Percentiles rank a stretch among this genome's conserved stretches.
phyloP scores from a whole-genome alignment of 2,888 invertebrate genomes.

The Crocallis elinguaria region DNA sequence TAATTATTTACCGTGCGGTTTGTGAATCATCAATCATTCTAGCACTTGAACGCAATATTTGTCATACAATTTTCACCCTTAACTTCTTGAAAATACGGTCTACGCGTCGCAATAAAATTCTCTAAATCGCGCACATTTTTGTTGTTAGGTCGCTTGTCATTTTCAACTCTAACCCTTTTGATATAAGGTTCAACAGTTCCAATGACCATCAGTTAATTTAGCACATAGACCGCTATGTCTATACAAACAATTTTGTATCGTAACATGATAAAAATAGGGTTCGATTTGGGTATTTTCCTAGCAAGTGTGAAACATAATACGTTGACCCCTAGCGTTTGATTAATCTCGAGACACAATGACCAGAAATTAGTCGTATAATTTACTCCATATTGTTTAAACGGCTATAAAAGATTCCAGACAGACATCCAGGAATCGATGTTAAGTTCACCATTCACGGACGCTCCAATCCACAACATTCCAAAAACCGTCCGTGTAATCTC shows the following conservation, averaged over 20 bases:
- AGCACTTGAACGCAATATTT: not conserved
- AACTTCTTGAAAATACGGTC: not conserved
- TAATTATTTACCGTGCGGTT: slow-evolving; percentile 9
- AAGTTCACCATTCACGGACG: too few relatives aligned
- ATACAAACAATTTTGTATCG: not conserved
- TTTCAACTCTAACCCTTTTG: not conserved
- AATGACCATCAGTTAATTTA: not conserved
- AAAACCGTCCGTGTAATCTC: too few relatives aligned
- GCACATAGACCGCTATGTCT: not conserved
- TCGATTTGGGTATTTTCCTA: not conserved
- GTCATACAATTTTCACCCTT: not conserved
- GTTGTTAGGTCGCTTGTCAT: not conserved
- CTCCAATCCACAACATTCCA: too few relatives aligned
- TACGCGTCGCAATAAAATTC: not conserved
- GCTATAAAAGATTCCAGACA: not conserved
- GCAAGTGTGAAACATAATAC: not conserved
- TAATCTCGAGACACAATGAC: not conserved
- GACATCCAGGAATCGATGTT: too few relatives aligned
- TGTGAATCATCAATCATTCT: slow-evolving; percentile 5
- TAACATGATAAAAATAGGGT: not conserved
- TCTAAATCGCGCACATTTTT: not conserved
- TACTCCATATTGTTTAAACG: not conserved
- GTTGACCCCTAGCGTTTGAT: slow-evolving; percentile 6
- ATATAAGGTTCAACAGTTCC: not conserved
- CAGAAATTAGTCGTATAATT: slow-evolving; percentile 1